These are phyloP conservation scores for Agrotis puta DNA, from an alignment of 2,888 invertebrate genomes.

Conservation along the genomic window DNA sequence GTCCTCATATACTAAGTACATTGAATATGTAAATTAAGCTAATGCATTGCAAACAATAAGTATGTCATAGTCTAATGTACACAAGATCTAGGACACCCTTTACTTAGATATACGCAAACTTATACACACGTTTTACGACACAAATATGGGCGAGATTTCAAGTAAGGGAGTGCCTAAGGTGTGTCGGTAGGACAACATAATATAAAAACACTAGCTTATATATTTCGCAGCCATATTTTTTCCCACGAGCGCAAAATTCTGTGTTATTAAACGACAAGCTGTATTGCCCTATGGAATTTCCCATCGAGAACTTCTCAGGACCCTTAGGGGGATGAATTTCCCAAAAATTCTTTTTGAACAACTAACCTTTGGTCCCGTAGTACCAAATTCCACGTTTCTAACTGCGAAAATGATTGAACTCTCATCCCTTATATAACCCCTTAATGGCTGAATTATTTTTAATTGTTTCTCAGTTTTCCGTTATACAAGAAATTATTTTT, in stretches of 20 bases:
- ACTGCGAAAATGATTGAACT: background rate
- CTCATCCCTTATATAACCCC: background rate
- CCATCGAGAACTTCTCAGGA: background rate
- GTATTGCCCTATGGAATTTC: background rate
- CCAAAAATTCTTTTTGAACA: background rate
- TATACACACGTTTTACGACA: constrained; percentile 14
- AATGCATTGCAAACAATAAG: constrained; percentile 15
- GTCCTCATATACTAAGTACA: background rate
- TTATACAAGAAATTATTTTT: background rate
- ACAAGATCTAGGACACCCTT: constrained; percentile 36
- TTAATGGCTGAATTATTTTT: background rate
- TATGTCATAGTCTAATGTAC: constrained; percentile 20
- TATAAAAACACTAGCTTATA: background rate
- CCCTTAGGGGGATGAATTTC: background rate
- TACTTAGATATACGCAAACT: constrained; percentile 30
- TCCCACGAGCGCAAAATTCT: background rate
- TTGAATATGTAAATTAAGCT: constrained; percentile 14
- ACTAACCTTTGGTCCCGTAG: background rate
- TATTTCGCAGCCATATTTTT: background rate
- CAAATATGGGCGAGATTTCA: constrained; percentile 30
- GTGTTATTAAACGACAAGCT: background rate
- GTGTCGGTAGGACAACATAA: constrained; percentile 16
- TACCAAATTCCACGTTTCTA: background rate
- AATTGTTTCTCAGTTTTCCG: background rate
- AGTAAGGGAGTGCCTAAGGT: constrained; percentile 37